Base-by-base conservation (phyloP, 2,113 vertebrate species). In the Cyprinus carpio region DNA sequence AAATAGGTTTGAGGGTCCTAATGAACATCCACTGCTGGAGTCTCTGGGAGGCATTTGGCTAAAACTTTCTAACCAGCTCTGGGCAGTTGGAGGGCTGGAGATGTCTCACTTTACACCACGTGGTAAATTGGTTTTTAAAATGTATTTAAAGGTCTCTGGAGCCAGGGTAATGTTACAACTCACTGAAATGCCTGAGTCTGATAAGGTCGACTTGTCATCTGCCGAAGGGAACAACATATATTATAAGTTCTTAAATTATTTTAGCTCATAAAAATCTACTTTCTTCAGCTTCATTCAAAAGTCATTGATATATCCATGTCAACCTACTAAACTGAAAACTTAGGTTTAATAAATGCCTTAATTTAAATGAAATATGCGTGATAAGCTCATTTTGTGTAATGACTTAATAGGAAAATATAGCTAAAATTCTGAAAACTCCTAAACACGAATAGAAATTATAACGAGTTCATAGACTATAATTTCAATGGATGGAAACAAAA, bases 111-210 rank as follows among this genome's bases (percentile, higher is more conserved):
- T 95, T 94, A 94, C 94, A 94, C 88, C 94, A 95, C 87, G 94
- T 95, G 95, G 88, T 84, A 84, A 86, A 87, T 85, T 83, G 84
- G 37, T 91, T 91, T 87, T 88, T 85, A 65, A 54, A 81, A 89
- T 93, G 90, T 95, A 95, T 95, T 95, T 95, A 94, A 95, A 94
- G 94, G 89, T 93, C 91, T 92, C 87, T 86, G 86, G 88, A 74
- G 15, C 80, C 56, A 82, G 89, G 89, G 72, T 94, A 91, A 86
- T 89, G 89, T 95, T 95, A 93, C 93, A n/a, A 64, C 49, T 87
- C 87, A 88, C 69, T 31, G 82, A 88, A 90, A 87, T 88, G 86
- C 43, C 67, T 49, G 54, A 85, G 80, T 82, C 69, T 78, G 82
- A 87, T 72, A 82, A 71, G 82, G 85, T 89, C 54, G 75, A 78